Evolutionary conservation across 2,888 invertebrate species (phyloP).

Genomic region (Phanerotoma sp.): DNA sequence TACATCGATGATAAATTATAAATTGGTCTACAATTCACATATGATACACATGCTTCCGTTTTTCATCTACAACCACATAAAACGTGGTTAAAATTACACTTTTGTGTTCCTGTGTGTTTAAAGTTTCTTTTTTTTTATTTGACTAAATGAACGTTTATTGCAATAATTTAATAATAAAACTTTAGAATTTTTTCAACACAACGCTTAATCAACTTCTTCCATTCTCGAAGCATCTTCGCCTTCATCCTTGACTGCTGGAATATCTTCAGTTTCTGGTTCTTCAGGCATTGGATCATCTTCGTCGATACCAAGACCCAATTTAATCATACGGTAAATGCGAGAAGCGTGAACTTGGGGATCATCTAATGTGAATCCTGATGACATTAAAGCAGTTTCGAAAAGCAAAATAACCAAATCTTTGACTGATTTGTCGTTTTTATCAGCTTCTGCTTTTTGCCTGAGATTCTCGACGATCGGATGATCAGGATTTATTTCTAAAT

Average conservation of each 20-base stretch:
- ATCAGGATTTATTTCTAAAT: slow-evolving; percentile 95
- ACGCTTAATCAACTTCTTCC: slow-evolving; percentile 99
- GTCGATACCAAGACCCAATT: slow-evolving; percentile 96
- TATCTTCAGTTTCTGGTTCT: slow-evolving; percentile 66
- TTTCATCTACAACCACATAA: no score
- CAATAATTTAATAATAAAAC: no score
- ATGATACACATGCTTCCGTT: no score
- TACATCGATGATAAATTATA: no score
- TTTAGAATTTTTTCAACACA: no score
- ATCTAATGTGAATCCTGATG: slow-evolving; percentile 95
- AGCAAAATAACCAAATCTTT: slow-evolving; percentile 95
- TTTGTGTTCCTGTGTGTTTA: no score
- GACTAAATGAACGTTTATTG: no score
- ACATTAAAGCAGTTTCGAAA: slow-evolving; percentile 93
- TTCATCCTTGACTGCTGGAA: slow-evolving; percentile 83
- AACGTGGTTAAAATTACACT: no score
- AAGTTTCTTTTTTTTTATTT: no score
- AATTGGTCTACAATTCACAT: no score
- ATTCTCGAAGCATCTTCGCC: slow-evolving; percentile 94
- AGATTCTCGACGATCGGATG: slow-evolving; percentile 93
- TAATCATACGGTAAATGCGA: slow-evolving; percentile 98
- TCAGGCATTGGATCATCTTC: slow-evolving; percentile 82
- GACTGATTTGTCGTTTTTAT: slow-evolving; percentile 98
- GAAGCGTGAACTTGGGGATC: slow-evolving; percentile 94
- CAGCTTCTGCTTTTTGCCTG: slow-evolving; percentile 88